A percentile compares a stretch with the other conserved stretches of the same genome.
Evolutionary conservation across 2,113 vertebrate genomes (phyloP).

Genomic region (Crotophaga sulcirostris): DNA sequence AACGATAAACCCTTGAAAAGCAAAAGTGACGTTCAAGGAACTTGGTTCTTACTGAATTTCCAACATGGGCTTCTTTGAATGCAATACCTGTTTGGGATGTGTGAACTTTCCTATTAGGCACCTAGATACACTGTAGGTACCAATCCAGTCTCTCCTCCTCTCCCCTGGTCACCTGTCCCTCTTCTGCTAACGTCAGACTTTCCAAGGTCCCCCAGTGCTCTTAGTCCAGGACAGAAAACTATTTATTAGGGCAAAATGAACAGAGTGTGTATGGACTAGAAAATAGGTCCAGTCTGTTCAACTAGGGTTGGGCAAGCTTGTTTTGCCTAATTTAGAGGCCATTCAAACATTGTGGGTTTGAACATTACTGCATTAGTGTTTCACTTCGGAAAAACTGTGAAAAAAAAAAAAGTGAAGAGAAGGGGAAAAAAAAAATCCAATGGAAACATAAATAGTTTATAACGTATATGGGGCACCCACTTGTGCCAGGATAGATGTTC

Average conservation of each 20-base stretch:
- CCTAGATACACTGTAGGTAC: not conserved
- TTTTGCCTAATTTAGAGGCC: constrained; percentile 72
- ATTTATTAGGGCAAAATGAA: constrained; percentile 60
- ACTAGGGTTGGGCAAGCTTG: constrained; percentile 60
- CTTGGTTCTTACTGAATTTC: not conserved
- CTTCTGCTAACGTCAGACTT: constrained; percentile 15
- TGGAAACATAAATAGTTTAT: constrained; percentile 66
- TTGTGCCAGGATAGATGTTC: constrained; percentile 41
- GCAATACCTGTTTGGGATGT: not conserved
- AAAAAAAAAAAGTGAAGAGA: constrained; percentile 23
- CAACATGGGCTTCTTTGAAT: not conserved
- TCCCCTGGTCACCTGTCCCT: not conserved
- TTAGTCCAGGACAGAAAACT: constrained; percentile 37
- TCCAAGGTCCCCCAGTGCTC: not conserved
- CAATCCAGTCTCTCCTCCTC: not conserved
- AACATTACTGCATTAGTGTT: constrained; percentile 65
- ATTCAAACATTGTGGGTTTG: constrained; percentile 74
- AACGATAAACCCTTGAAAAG: not conserved
- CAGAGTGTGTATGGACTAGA: constrained; percentile 31
- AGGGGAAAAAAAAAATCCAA: constrained; percentile 36
- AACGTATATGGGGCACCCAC: constrained; percentile 43
- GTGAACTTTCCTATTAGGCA: not conserved
- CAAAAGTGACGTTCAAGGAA: not conserved
- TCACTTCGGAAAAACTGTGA: constrained; percentile 62
- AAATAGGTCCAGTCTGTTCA: constrained; percentile 53